A percentile compares a stretch with the other conserved stretches of the same genome.
Conservation (phyloP, 2,797 vertebrate species). For the Petrocephalus schoutedeni region DNA sequence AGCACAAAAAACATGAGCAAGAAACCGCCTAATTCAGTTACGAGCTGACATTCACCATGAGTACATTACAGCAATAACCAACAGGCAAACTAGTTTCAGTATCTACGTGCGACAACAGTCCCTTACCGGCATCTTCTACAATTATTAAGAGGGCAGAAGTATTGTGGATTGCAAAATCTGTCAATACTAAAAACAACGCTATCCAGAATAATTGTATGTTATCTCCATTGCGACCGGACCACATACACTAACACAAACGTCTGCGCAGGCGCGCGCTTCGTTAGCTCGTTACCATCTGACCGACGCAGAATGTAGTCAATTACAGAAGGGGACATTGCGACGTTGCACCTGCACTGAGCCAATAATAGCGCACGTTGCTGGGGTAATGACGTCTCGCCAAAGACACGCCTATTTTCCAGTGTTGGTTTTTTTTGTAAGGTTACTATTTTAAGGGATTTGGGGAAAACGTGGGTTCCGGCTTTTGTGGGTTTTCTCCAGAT, state of each 20-base stretch:
- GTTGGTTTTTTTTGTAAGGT: neutral
- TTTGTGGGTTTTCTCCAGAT: neutral
- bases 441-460: neutral
- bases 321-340: neutral
- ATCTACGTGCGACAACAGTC: neutral
- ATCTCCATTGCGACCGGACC: neutral
- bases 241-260: neutral
- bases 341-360: neutral
- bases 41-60: neutral
- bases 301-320: neutral
- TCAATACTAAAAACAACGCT: neutral
- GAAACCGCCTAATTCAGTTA: neutral
- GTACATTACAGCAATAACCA: neutral
- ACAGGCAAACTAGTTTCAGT: neutral
- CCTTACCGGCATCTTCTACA: slow-evolving; percentile 19
- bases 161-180: neutral
- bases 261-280: slow-evolving; percentile 15
- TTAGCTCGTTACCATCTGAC: neutral
- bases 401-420: neutral
- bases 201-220: neutral
- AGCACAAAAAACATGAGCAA: neutral
- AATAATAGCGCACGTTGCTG: neutral
- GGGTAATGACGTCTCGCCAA: neutral
- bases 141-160: neutral
- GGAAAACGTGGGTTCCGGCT: neutral